Evolutionary conservation across 1,140 invertebrate species (phyloP), one percentile per base, ranked within the genome.

Genomic region (Drosophila leontia): DNA sequence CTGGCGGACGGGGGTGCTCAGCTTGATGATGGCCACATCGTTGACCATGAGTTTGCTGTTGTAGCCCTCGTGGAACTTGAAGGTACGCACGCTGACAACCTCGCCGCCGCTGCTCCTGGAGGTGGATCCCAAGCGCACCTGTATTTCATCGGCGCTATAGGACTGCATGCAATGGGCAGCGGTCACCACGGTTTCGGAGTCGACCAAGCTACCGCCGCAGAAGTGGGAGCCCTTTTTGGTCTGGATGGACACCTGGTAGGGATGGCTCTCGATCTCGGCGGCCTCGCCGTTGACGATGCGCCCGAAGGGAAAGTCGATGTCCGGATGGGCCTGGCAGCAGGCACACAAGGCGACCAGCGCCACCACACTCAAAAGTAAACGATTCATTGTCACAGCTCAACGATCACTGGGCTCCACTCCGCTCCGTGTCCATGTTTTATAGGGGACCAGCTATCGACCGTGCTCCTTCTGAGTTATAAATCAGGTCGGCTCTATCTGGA

Each of bases 121-220:
- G 1, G 86, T 81, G 15, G 88, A 80, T 12, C 91, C 91, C 7
- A 82, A 15, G n/a, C 91, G 91, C 0, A 92, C 65, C 37, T 81
- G 72, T 1, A 92, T 32, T 50, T 80, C 44, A 17, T 3, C 34
- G 4, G 82, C 68, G 4, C 35, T 32, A 39, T 78, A 68, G 0
- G 55, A 60, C 26, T 91, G 88, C 85, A 91, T 63, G 67, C 95
- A 96, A 78, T 96, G 95, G 56, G 94, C 95, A 35, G 95, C 95
- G n/a, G 94, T 95, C 23, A 96, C 50, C 39, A 95, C 82, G 65
- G 88, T 94, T 1, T 83, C 75, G 13, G 41, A n/a, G 11, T 17
- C 15, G 83, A 95, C 93, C 61, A 96, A 92, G 23, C 94, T 94
- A 12, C 94, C 95, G n/a, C 95, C 95, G 72, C 95, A 95, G 59